Base-by-base conservation (phyloP, 2,797 vertebrate genomes). In the Channa striata region DNA sequence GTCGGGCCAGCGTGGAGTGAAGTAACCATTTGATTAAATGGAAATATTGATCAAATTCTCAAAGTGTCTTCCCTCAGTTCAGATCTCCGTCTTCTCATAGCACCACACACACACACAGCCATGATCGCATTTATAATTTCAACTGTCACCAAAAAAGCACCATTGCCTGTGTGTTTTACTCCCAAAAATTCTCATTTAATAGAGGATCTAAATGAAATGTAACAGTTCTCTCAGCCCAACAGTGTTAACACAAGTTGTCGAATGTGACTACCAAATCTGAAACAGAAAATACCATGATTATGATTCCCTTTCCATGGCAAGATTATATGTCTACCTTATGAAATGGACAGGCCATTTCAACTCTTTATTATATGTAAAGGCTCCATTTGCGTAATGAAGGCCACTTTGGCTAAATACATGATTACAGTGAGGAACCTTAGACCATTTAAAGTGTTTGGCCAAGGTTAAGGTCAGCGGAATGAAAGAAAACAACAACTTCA, bases 41-140 rank as follows among this genome's bases (percentile, higher is more conserved):
- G 90, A 91, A 91, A 91, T 64, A 83, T 64, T 87, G 86, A 91
- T 74, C 74, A 46, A 59, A 73, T 72, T 85, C 77, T 86, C 85
- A 77, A 20, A 40, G 8, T 77, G 68, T 84, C 77, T 81, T 59
- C 58, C 67, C 34, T 47, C 76, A 72, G 85, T 75, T 82, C 81
- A 74, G 63, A 82, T 78, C 74, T 69, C 42, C 21, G 36, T 59
- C 79, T 80, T 77, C 70, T 78, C 76, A 83, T 80, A 80, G 84
- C 69, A 68, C 77, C 56, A 86, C 42, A 13, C n/a, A 16, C 11
- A 40, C 60, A 68, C 40, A 72, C 25, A 66, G 30, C 51, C 73
- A 62, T 59, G 61, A 68, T 77, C 59, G 43, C 72, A 72, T 69
- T 76, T 70, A 81, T 76, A 66, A 80, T 69, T 83, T 86, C 50